A percentile compares a stretch with the other conserved stretches of the same genome.
Conservation (phyloP, 2,113 vertebrate genomes). For the Boleophthalmus pectinirostris region DNA sequence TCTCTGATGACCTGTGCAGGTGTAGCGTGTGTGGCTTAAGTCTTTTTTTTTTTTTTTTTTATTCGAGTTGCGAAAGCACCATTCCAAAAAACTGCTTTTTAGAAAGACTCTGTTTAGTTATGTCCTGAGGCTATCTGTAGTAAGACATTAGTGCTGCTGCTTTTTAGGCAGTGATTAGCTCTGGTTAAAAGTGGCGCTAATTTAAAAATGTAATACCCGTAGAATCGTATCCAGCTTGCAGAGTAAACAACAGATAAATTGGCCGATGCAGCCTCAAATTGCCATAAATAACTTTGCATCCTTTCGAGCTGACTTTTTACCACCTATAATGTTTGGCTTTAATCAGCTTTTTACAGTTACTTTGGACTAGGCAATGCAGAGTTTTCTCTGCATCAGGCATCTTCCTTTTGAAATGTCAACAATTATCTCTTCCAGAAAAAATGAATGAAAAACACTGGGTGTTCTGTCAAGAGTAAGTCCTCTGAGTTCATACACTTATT, state of each 20-base stretch:
- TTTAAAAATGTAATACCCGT: conserved; percentile 45
- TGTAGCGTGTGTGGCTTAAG: conserved; percentile 45
- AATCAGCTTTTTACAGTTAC: conserved; percentile 22
- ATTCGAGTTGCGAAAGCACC: conserved; percentile 17
- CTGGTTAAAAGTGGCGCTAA: conserved; percentile 38
- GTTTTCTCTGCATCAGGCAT: conserved; percentile 15
- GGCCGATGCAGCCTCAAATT: conserved; percentile 39
- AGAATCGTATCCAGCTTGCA: conserved; percentile 41
- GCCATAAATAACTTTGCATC: conserved; percentile 31
- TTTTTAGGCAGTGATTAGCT: conserved; percentile 46
- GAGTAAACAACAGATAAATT: conserved; percentile 54
- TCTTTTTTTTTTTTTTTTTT: background rate
- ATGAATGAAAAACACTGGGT: conserved; percentile 4
- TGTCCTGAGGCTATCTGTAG: conserved; percentile 28
- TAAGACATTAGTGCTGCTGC: conserved; percentile 49
- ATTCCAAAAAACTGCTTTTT: conserved; percentile 24
- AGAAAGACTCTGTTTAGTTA: conserved; percentile 20
- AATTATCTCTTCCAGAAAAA: conserved; percentile 29
- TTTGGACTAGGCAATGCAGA: conserved; percentile 24
- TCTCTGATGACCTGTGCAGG: conserved; percentile 42
- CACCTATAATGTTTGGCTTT: conserved; percentile 19
- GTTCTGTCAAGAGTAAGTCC: conserved; percentile 10
- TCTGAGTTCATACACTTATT: conserved; percentile 14
- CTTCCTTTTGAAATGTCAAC: conserved; percentile 14
- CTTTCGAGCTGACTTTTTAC: conserved; percentile 29